Evolutionary conservation across 2,113 vertebrate species (phyloP).

Genomic region (Hypocryptadius cinnamomeus): DNA sequence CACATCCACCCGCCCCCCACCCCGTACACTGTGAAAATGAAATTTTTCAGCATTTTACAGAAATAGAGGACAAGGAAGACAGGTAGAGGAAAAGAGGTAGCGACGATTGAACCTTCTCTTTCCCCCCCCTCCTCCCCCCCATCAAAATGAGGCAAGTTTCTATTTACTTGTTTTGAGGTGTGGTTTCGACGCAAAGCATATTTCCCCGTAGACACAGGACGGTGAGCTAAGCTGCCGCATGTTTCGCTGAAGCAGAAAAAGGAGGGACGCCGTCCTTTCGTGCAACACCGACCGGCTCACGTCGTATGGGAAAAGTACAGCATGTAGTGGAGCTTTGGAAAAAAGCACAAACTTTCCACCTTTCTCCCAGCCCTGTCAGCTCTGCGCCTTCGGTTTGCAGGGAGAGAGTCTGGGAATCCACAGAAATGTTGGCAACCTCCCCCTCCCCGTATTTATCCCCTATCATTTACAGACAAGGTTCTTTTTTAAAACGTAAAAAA

Average conservation of each 20-base stretch:
- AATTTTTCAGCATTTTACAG: neutral
- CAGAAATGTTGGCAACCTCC: neutral
- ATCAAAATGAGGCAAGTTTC: neutral
- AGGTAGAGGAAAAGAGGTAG: neutral
- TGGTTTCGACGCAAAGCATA: neutral
- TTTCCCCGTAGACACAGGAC: neutral
- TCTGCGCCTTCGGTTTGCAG: neutral
- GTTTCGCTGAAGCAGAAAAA: neutral
- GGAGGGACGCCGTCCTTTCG: neutral
- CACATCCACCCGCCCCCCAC: neutral
- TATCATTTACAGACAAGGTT: neutral
- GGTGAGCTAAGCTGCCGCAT: neutral
- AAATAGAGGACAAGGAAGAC: neutral
- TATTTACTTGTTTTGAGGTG: conserved; percentile 11
- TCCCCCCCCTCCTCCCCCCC: rapidly evolving
- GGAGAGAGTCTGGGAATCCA: neutral
- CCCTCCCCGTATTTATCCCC: neutral
- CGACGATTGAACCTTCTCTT: too few relatives aligned
- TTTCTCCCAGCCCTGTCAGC: neutral
- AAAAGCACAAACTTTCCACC: neutral
- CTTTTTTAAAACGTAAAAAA: neutral
- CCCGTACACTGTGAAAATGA: neutral
- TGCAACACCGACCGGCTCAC: neutral
- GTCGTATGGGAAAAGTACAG: neutral
- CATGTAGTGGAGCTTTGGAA: neutral